Evolutionary conservation across 2,797 vertebrate genomes (phyloP), one percentile per base, ranked within the genome.

Genomic region (Sparus aurata): DNA sequence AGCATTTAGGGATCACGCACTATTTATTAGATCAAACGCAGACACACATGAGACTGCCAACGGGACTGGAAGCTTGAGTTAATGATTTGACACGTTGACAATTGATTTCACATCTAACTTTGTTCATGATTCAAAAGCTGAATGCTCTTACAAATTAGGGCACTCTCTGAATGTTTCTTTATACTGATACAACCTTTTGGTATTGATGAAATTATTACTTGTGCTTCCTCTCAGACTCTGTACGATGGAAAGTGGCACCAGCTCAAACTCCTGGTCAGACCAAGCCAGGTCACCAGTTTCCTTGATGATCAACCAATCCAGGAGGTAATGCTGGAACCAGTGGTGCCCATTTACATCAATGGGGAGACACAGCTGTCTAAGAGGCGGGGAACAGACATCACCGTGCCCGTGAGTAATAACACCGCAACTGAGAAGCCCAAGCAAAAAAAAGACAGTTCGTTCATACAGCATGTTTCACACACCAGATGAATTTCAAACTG

Each of bases 171-270:
- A 52, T 7, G n/a, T 10, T 10, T 38, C n/a, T 67, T 71, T 60
- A 10, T 23, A 10, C 57, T 72, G 18, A 66, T 3, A 75, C 58
- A 23, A 54, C 43, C n/a, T 22, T 76, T 22, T 4, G 0, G 2
- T 30, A 20, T 41, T 61, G 12, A 23, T 52, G 41, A 70, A 50
- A 38, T 23, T 16, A 6, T n/a, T 20, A 7, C 79, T n/a, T 63
- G 30, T 54, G 13, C 52, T 47, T 69, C 47, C 23, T 54, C n/a
- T 55, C 79, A 97, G 96, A 67, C 43, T 41, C 91, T 97, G 38
- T 97, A 92, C 74, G 94, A 96, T 79, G 95, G 92, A 63, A 88
- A 89, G 58, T 97, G 96, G 96, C 96, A 97, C 84, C 96, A 97
- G 86, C 87, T 97, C 75, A 96, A 95, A 87, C 75, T 97, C 38